A percentile compares a stretch with the other conserved stretches of the same genome.
Conservation (phyloP, 2,113 vertebrate species). For the Erinaceus europaeus region DNA sequence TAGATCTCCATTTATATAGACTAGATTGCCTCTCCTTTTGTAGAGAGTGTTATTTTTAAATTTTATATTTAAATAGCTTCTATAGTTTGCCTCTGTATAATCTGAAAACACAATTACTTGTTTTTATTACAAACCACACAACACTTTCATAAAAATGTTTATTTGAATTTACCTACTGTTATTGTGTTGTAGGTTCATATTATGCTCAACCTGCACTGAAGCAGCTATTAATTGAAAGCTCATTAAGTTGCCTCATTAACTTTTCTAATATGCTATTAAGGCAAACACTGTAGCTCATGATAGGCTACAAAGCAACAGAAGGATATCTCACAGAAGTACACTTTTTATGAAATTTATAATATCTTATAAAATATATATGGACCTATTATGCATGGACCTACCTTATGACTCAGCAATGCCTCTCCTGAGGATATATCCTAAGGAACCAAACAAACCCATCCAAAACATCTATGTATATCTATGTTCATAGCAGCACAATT, state of each 20-base stretch:
- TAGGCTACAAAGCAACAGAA: no score
- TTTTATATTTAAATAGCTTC: slow-evolving; percentile 7
- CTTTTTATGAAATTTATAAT: no score
- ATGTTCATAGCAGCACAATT: no score
- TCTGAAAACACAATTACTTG: slow-evolving; percentile 27
- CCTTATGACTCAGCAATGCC: no score
- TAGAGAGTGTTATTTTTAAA: background rate
- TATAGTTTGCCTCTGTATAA: background rate
- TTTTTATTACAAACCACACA: background rate
- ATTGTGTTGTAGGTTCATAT: slow-evolving; percentile 23
- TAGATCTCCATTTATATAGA: slow-evolving; percentile 31
- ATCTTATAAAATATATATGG: no score
- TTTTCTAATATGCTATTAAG: no score
- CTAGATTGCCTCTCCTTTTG: background rate
- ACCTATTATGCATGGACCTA: no score
- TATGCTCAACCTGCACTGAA: background rate
- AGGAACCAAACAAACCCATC: no score
- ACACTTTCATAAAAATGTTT: slow-evolving; percentile 21
- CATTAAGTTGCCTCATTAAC: background rate
- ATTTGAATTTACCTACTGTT: background rate
- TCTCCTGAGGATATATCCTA: no score
- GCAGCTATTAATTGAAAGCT: background rate
- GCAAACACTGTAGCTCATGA: slow-evolving; percentile 7
- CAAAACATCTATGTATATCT: no score
- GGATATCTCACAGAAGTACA: no score